Base-by-base conservation (phyloP, 1,140 invertebrate species). In the Drosophila nigromelanica region DNA sequence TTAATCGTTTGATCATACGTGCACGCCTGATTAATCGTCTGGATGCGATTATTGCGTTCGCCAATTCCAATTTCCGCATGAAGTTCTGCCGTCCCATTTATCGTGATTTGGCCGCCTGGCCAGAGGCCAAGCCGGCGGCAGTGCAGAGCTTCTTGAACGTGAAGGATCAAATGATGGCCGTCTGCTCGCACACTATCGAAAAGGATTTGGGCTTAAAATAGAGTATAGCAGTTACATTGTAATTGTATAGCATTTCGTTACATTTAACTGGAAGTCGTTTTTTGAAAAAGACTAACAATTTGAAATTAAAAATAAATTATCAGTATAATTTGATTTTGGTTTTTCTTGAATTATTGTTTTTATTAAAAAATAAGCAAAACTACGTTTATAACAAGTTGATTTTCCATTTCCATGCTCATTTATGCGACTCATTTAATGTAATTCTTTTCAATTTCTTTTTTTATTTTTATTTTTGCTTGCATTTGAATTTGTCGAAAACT, bases 71-170 rank as follows among this genome's bases (percentile, higher is more conserved):
- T 89, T 97, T 98, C 54, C 94, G 98, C 67, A 97, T 98, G 96
- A 98, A 98, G 90, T 98, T 95, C 93, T 95, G 97, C 0, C 93
- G 96, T 50, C 97, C 97, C 12, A 93, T 98, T 48, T 98, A 97
- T 91, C 95, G 96, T 73, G 97, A 97, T 82, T 92, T 98, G n/a
- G 97, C 96, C 77, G 93, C 92, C 1, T 98, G 97, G 97, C 93
- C 95, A 63, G 94, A 94, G 60, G 94, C 94, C 1, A 93, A 96
- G 56, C 90, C 93, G 11, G 81, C 78, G 60, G 95, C 97, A 1
- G 94, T 98, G 33, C 93, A 95, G 21, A 97, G 95, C 78, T 98
- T 96, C 92, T 89, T 94, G 15, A 91, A 93, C 30, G 94, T 97
- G 70, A 94, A 95, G 89, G 91, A 94, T 45, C 93, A 94, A 85